These are phyloP conservation scores for Tenodera sinensis DNA, from an alignment of 2,888 invertebrate species.

Conservation along the genomic window DNA sequence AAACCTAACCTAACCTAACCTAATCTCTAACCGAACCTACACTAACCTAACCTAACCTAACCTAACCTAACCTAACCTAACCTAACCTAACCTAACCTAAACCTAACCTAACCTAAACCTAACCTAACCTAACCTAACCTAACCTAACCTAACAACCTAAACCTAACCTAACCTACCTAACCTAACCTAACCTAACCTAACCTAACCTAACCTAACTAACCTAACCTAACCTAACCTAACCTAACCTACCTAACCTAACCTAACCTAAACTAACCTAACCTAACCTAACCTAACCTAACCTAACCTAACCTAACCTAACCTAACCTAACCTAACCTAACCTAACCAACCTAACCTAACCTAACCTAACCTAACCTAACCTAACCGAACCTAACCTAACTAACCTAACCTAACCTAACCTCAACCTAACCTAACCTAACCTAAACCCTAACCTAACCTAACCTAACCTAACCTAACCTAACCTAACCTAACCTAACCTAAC, in stretches of 20 bases:
- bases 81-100: too few relatives aligned
- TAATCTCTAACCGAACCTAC: not conserved
- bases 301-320: too few relatives aligned
- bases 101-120: not conserved
- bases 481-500: constrained; percentile 34
- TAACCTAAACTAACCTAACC: too few relatives aligned
- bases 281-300: not conserved
- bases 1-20: too few relatives aligned
- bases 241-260: too few relatives aligned
- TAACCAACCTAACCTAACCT: not conserved
- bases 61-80: not conserved
- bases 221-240: constrained; percentile 19
- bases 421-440: too few relatives aligned
- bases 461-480: constrained; percentile 36
- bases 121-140: constrained; percentile 10
- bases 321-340: too few relatives aligned
- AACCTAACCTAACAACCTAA: constrained; percentile 34
- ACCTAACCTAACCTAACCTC: not conserved
- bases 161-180: not conserved
- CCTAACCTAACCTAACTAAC: constrained; percentile 36
- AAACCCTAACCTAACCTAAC: constrained; percentile 34
- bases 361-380: not conserved
- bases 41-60: not conserved
- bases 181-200: constrained; percentile 12
- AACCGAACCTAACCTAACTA: not conserved